Conservation (phyloP, 2,888 invertebrate species). For the Automeris io region DNA sequence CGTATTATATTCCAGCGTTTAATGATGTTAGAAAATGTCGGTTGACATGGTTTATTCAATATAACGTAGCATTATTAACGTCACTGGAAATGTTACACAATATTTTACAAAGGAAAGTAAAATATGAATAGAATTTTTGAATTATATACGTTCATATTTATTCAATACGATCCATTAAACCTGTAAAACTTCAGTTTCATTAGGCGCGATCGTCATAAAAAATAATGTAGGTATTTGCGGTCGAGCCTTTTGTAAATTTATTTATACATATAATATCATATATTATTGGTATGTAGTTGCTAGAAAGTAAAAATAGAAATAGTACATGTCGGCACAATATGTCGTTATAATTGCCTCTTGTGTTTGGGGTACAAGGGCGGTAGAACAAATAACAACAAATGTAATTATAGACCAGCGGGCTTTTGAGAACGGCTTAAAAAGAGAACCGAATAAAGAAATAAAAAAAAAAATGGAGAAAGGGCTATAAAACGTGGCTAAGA, state of each 20-base stretch:
- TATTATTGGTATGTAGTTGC: too few relatives aligned
- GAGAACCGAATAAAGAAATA: conserved; percentile 29
- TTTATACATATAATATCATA: too few relatives aligned
- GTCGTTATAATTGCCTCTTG: conserved; percentile 56
- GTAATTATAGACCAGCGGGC: conserved; percentile 30
- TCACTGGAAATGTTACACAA: too few relatives aligned
- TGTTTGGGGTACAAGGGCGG: conserved; percentile 29
- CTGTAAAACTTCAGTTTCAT: conserved; percentile 36
- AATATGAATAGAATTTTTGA: conserved; percentile 4
- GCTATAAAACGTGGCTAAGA: conserved; percentile 24
- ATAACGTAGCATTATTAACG: too few relatives aligned
- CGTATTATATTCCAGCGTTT: too few relatives aligned
- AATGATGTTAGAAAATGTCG: too few relatives aligned
- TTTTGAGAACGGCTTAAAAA: conserved; percentile 39
- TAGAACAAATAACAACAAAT: conserved; percentile 39
- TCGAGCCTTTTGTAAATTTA: too few relatives aligned
- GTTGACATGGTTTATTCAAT: too few relatives aligned
- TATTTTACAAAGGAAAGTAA: too few relatives aligned
- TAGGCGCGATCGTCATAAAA: conserved; percentile 41
- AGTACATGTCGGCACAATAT: conserved; percentile 50
- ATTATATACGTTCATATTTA: conserved; percentile 22
- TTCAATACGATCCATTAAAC: conserved; percentile 31
- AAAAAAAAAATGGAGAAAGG: conserved; percentile 24
- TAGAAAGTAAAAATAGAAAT: conserved; percentile 48
- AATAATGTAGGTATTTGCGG: conserved; percentile 43